phyloP scores from a whole-genome alignment of 2,888 invertebrate genomes.

The Augochlorella aurata region DNA sequence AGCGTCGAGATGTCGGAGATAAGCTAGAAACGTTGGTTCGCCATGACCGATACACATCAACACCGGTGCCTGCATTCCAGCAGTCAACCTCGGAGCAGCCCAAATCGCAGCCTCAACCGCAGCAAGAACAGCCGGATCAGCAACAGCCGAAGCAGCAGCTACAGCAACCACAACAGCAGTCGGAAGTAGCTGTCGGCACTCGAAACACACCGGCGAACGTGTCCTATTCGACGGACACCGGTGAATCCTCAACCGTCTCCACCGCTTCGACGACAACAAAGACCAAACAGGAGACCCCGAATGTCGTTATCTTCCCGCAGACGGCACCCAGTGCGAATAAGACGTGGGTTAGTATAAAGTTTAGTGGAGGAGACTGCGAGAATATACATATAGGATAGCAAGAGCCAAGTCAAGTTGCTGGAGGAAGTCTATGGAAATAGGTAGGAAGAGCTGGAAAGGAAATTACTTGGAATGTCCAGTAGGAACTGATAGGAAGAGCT shows the following conservation, averaged over 20 bases:
- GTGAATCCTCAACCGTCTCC: constrained; percentile 18
- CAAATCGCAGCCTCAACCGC: constrained; percentile 20
- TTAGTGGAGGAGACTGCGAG: no score
- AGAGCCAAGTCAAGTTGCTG: no score
- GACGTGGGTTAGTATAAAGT: not conserved
- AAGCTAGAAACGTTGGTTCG: constrained; percentile 24
- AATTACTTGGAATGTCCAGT: no score
- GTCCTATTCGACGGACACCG: constrained; percentile 66
- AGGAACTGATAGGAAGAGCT: no score
- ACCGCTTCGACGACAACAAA: not conserved
- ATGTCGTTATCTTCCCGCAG: constrained; percentile 30
- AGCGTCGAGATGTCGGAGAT: constrained; percentile 51
- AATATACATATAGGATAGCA: no score
- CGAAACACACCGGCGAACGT: constrained; percentile 59
- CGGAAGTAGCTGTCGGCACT: constrained; percentile 46
- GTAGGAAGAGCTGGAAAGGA: no score
- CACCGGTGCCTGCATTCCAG: not conserved
- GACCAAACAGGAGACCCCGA: constrained; percentile 30
- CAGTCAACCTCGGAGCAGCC: not conserved
- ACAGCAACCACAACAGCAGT: constrained; percentile 20
- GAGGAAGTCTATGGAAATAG: no score
- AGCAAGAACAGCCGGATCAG: constrained; percentile 36
- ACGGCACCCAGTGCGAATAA: constrained; percentile 64
- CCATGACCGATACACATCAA: not conserved
- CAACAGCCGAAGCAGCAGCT: constrained; percentile 27